Evolutionary conservation across 2,113 vertebrate species (phyloP).

Genomic region (Nicator chloris): DNA sequence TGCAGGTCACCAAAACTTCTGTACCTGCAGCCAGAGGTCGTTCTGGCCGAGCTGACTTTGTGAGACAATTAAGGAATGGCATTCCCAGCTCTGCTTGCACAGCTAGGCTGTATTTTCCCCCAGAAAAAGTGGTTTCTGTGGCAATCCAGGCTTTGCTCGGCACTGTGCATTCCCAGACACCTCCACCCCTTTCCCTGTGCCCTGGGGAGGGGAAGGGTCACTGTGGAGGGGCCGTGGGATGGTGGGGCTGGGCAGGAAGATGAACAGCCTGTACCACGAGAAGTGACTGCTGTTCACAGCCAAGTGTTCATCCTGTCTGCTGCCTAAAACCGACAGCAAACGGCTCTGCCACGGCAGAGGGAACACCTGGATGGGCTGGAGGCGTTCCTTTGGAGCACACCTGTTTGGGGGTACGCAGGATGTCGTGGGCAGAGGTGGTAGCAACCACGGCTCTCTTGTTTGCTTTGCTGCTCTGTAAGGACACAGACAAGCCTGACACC

Average conservation of each 20-base stretch:
- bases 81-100: background rate
- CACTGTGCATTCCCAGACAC: background rate
- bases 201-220: background rate
- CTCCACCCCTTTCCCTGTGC: background rate
- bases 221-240: background rate
- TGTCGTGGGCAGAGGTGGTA: constrained; percentile 81
- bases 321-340: background rate
- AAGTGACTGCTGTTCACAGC: background rate
- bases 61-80: background rate
- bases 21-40: background rate
- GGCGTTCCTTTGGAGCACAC: constrained; percentile 9
- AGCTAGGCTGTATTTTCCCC: background rate
- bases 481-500: constrained; percentile 84
- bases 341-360: background rate
- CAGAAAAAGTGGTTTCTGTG: background rate
- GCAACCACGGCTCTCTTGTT: constrained; percentile 82
- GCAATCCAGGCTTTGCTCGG: background rate
- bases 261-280: background rate
- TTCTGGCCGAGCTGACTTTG: background rate
- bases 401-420: constrained; percentile 85
- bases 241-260: background rate
- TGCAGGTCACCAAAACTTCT: background rate
- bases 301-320: accelerated
- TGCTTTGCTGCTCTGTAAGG: constrained; percentile 77
- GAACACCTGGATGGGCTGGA: accelerated